Conservation (phyloP, 2,797 vertebrate genomes). For the Artibeus lituratus region DNA sequence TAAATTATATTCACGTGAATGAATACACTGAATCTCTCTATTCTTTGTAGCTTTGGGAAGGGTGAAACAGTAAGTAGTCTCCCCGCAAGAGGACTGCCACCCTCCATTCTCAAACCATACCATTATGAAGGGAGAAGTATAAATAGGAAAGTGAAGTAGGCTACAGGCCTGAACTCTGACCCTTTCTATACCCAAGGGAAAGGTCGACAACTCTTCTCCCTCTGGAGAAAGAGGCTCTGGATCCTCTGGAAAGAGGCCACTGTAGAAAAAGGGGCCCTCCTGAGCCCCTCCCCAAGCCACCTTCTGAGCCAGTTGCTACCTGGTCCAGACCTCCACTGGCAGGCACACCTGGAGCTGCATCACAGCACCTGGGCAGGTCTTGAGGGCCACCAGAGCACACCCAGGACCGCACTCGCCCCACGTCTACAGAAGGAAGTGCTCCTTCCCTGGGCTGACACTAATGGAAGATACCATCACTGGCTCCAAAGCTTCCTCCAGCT, state of each 20-base stretch:
- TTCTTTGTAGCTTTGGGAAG: background rate
- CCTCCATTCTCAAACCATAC: background rate
- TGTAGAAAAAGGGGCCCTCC: background rate
- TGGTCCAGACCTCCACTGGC: background rate
- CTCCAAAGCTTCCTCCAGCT: background rate
- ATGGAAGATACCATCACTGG: no score
- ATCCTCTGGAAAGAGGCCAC: background rate
- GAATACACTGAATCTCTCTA: background rate
- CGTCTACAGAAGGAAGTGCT: background rate
- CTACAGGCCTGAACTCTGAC: background rate
- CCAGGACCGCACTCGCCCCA: background rate
- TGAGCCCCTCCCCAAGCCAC: background rate
- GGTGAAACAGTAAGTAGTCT: rapidly evolving
- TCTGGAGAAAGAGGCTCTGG: background rate
- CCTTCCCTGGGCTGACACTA: background rate
- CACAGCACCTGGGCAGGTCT: background rate
- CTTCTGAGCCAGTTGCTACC: background rate
- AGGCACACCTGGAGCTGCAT: background rate
- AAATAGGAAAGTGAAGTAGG: background rate
- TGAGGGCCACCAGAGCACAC: no score
- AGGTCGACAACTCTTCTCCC: background rate
- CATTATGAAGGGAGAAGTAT: background rate
- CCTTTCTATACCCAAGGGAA: background rate
- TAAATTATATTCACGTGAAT: background rate
- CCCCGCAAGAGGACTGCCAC: background rate